phyloP scores from a whole-genome alignment of 2,888 invertebrate genomes.

The Baronia brevicornis region DNA sequence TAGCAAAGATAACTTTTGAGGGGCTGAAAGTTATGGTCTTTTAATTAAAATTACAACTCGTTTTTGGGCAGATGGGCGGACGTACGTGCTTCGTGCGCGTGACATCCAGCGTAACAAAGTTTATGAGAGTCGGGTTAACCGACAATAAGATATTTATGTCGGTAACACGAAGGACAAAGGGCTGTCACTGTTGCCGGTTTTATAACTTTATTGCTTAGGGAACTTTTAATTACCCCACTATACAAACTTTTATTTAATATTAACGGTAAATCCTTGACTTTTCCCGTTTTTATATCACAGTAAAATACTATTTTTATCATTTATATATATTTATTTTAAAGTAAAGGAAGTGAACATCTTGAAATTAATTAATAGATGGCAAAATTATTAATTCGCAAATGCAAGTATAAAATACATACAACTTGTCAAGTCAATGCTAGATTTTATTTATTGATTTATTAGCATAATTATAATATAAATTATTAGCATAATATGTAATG shows the following conservation, averaged over 20 bases:
- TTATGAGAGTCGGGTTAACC: conserved; percentile 27
- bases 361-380: too few relatives aligned
- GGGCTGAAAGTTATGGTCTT: conserved; percentile 57
- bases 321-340: too few relatives aligned
- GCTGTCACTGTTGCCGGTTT: conserved; percentile 16
- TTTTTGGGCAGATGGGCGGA: conserved; percentile 37
- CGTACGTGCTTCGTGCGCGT: conserved; percentile 49
- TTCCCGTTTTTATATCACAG: too few relatives aligned
- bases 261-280: too few relatives aligned
- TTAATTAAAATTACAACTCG: conserved; percentile 64
- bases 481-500: too few relatives aligned
- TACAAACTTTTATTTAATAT: conserved; percentile 12
- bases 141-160: conserved; percentile 25
- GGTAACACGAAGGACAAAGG: conserved; percentile 24
- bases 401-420: too few relatives aligned
- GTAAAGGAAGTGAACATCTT: too few relatives aligned
- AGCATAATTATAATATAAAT: too few relatives aligned
- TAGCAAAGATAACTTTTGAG: conserved; percentile 19
- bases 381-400: too few relatives aligned
- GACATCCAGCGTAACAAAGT: conserved; percentile 49
- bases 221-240: conserved; percentile 9
- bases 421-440: too few relatives aligned
- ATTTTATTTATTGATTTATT: too few relatives aligned
- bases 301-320: too few relatives aligned
- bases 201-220: conserved; percentile 16